These are phyloP conservation scores for Hypolimnas misippus DNA, from an alignment of 2,888 invertebrate species.

Conservation along the genomic window DNA sequence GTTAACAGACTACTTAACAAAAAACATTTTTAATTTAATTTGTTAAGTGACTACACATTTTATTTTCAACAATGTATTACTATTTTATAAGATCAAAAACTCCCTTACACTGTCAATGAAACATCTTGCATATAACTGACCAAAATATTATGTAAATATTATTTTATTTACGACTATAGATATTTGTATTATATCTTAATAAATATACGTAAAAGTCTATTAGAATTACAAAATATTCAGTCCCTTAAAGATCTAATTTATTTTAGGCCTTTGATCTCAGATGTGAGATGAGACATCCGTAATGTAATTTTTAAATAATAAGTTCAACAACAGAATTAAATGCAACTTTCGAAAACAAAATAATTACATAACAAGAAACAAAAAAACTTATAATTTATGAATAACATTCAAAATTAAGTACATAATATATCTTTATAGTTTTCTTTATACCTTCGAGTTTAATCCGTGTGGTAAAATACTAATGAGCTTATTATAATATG, in stretches of 20 bases:
- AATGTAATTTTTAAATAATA: conserved; percentile 15
- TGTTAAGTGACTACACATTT: background rate
- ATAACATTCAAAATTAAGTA: conserved; percentile 27
- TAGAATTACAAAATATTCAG: conserved; percentile 31
- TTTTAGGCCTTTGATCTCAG: conserved; percentile 36
- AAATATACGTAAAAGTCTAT: conserved; percentile 31
- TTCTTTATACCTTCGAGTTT: background rate
- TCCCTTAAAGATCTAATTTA: conserved; percentile 38
- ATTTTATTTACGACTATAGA: conserved; percentile 21
- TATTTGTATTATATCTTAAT: conserved; percentile 23
- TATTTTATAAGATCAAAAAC: conserved; percentile 5
- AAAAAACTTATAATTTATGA: conserved; percentile 10
- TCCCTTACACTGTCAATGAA: conserved; percentile 10
- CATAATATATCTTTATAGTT: conserved; percentile 3
- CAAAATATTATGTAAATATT: conserved; percentile 16
- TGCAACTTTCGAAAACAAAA: conserved; percentile 20
- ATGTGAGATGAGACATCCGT: conserved; percentile 15
- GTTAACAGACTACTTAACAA: background rate
- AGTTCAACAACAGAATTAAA: conserved; percentile 19
- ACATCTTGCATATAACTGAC: conserved; percentile 25
- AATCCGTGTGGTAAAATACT: background rate
- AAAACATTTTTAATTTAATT: background rate
- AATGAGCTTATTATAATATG: background rate
- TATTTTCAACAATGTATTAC: background rate
- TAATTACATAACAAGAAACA: conserved; percentile 31